Evolutionary conservation across 2,888 invertebrate genomes (phyloP).

Genomic region (Sthenelais limicola): DNA sequence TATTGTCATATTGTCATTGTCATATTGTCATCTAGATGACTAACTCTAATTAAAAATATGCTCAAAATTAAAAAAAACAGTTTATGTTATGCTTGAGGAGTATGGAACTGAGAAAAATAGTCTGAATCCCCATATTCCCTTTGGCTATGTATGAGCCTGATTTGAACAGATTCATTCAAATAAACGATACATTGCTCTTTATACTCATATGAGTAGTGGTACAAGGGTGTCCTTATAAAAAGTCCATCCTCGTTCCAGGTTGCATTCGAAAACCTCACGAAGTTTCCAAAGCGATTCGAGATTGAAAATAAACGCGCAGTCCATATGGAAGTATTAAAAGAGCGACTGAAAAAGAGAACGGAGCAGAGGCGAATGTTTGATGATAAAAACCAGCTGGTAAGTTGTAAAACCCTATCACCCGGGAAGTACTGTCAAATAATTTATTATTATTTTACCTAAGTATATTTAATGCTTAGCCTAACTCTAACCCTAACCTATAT

Average conservation of each 20-base stretch:
- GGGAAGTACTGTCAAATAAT: background rate
- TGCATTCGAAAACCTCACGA: conserved; percentile 74
- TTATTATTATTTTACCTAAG: too few species aligned
- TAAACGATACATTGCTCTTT: background rate
- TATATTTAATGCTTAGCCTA: too few species aligned
- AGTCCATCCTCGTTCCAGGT: conserved; percentile 69
- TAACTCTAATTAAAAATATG: too few species aligned
- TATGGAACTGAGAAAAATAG: too few species aligned
- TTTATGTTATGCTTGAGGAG: too few species aligned
- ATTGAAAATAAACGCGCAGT: conserved; percentile 72
- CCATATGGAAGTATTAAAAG: conserved; percentile 73
- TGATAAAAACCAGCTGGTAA: conserved; percentile 65
- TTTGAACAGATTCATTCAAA: background rate
- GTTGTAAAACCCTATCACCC: background rate
- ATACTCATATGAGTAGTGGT: background rate
- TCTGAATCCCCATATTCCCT: too few species aligned
- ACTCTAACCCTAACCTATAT: too few species aligned
- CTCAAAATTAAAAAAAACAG: too few species aligned
- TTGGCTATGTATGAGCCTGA: too few species aligned
- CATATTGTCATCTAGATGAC: too few species aligned
- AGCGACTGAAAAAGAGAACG: conserved; percentile 71
- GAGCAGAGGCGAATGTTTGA: conserved; percentile 63
- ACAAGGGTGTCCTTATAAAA: too few species aligned
- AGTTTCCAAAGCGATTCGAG: conserved; percentile 73
- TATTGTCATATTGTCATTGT: too few species aligned